Base-by-base conservation (phyloP, 37 sponge, comb jelly and placozoan genomes). In the Chondrilla cf. caribensis region DNA sequence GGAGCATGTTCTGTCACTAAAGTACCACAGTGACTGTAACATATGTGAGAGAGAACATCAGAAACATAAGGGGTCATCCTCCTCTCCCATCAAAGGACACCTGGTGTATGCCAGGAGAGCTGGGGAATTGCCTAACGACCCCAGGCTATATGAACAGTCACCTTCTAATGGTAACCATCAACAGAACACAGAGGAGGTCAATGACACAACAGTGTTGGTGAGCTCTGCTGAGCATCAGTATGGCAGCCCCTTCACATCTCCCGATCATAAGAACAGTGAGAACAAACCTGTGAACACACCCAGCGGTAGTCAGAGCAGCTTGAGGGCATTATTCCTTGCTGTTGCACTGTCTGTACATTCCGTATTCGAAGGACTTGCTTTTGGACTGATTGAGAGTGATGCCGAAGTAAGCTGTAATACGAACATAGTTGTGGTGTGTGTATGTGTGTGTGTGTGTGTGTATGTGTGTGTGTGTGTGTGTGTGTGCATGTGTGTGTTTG, bases 351-450 rank as follows among this genome's bases (percentile, higher is more conserved):
- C 84, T 5, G 57, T 83, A 2, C 84, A 83, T 37, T 72, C 84
- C 29, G 31, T 83, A 9, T 83, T 83, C 14, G 84, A 83, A 39
- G 84, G 84, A 25, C 58, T 83, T 19, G 84, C 84, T 2, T 71
- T 83, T 39, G 84, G 75, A 14, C 76, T 83, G 57, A 41, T 67
- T 25, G 58, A 44, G 3, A 11, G 2, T 32, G 58, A 3, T 3
- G 41, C 24, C 15, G 76, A 40, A 4, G 76, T 73, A 21, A 8
- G 76, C n/a, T n/a, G n/a, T n/a, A n/a, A n/a, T n/a, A n/a, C n/a
- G n/a, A n/a, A n/a, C n/a, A n/a, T n/a, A n/a, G n/a, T n/a, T n/a
- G n/a, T n/a, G n/a, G n/a, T n/a, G n/a, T n/a, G n/a, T n/a, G n/a
- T n/a, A n/a, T n/a, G n/a, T n/a, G n/a, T n/a, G n/a, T n/a, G n/a